Evolutionary conservation across 2,888 invertebrate species (phyloP), one percentile per base, ranked within the genome.

Genomic region (Diplolepis rosae): DNA sequence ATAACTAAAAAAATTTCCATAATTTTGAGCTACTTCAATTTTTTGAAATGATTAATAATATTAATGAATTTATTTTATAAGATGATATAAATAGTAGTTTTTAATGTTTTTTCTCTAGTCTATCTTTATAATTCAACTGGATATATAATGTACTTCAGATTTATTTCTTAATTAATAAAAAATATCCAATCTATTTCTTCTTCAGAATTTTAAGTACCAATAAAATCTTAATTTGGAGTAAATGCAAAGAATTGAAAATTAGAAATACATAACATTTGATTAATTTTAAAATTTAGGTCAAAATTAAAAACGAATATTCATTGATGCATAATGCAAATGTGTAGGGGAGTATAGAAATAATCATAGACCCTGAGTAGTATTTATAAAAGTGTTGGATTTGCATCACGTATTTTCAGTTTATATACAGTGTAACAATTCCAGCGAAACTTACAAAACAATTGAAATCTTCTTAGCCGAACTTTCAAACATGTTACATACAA

Each of bases 231-330:
- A n/a, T n/a, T n/a, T n/a, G n/a, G n/a, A n/a, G n/a, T n/a, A n/a
- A n/a, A n/a, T n/a, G n/a, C n/a, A n/a, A n/a, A n/a, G n/a, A n/a
- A n/a, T n/a, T n/a, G n/a, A n/a, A n/a, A n/a, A n/a, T n/a, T n/a
- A n/a, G n/a, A n/a, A n/a, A n/a, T n/a, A n/a, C n/a, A n/a, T n/a
- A n/a, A n/a, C n/a, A n/a, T 50, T 2, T 11, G n/a, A 15, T 22
- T 32, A n/a, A 48, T 24, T 18, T 35, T 2, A 1, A 51, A 50
- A 22, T 32, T 32, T 15, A 42, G 15, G 32, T 61, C 51, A 70
- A 71, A 71, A 76, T 72, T 72, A 73, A 71, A 71, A 71, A 76
- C 68, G 73, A 76, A 76, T 76, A 76, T 76, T 73, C 72, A 73
- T 76, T 76, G 70, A 72, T 69, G 48, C 45, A 69, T 69, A 2